Evolutionary conservation across 2,888 invertebrate species (phyloP).

Genomic region (Elysia crispata): DNA sequence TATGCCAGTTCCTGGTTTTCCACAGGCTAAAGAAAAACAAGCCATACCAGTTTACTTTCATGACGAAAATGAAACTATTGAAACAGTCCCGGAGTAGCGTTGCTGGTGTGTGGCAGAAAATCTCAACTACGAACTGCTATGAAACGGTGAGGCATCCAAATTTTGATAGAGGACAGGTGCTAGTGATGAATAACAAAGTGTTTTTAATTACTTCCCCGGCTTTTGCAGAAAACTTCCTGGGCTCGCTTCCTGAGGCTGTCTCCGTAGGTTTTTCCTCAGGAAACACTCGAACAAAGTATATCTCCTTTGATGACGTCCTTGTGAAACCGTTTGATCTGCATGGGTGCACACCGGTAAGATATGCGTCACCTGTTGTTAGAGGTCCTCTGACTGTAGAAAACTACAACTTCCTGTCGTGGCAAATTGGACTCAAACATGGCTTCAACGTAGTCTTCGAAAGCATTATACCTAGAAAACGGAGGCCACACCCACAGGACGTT

Average conservation of each 20-base stretch:
- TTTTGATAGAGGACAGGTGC: neutral
- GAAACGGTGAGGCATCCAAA: slow-evolving; percentile 18
- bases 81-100: slow-evolving; percentile 10
- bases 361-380: no score
- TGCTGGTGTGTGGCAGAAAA: slow-evolving; percentile 31
- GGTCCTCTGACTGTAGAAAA: slow-evolving; percentile 16
- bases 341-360: neutral
- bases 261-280: slow-evolving; percentile 1
- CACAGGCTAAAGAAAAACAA: neutral
- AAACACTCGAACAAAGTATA: neutral
- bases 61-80: slow-evolving; percentile 17
- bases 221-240: slow-evolving; percentile 1
- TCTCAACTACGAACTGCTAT: slow-evolving; percentile 2
- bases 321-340: no score
- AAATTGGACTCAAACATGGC: slow-evolving; percentile 17
- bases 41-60: neutral
- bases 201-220: slow-evolving; percentile 16
- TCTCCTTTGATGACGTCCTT: slow-evolving; percentile 13
- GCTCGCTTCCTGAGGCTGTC: slow-evolving; percentile 13
- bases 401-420: slow-evolving; percentile 41
- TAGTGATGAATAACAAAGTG: slow-evolving; percentile 24
- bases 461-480: neutral
- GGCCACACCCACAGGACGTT: neutral
- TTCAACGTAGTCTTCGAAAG: slow-evolving; percentile 42
- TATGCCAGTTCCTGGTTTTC: neutral